Evolutionary conservation across 1,140 invertebrate species (phyloP).

Genomic region (Pinna nobilis): DNA sequence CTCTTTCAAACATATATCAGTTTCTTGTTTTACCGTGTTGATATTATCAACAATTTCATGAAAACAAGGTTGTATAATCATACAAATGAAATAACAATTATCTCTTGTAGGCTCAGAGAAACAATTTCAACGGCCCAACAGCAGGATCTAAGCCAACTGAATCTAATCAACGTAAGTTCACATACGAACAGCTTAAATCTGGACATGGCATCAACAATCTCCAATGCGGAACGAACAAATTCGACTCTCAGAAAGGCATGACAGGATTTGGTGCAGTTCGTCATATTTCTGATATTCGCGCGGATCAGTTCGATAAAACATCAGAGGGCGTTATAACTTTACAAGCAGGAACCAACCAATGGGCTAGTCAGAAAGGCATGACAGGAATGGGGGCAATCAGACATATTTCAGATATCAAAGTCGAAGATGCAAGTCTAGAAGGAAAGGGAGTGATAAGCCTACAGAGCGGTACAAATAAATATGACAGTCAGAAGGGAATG

Average conservation of each 20-base stretch:
- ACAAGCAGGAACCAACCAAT: slow-evolving; percentile 95
- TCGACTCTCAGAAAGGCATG: slow-evolving; percentile 75
- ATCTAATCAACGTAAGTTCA: slow-evolving; percentile 86
- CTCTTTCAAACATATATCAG: slow-evolving; percentile 9
- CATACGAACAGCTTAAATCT: slow-evolving; percentile 92
- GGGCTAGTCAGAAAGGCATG: slow-evolving; percentile 93
- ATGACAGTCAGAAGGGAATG: slow-evolving; percentile 74
- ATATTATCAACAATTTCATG: too few species aligned
- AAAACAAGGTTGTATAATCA: too few species aligned
- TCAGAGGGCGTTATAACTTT: slow-evolving; percentile 93
- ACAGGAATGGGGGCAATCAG: slow-evolving; percentile 92
- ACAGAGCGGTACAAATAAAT: slow-evolving; percentile 93
- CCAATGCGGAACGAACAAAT: slow-evolving; percentile 83
- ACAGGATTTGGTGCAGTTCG: slow-evolving; percentile 61
- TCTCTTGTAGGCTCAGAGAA: slow-evolving; percentile 67
- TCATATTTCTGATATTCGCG: slow-evolving; percentile 71
- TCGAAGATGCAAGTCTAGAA: slow-evolving; percentile 58
- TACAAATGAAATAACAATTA: neutral
- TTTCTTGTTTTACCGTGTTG: neutral
- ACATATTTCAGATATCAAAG: slow-evolving; percentile 81
- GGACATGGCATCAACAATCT: slow-evolving; percentile 93
- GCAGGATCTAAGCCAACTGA: slow-evolving; percentile 93
- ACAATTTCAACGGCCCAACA: slow-evolving; percentile 61
- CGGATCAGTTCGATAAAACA: slow-evolving; percentile 62
- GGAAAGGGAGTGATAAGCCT: slow-evolving; percentile 90